Percentiles rank a stretch among this genome's conserved stretches.
phyloP scores from a whole-genome alignment of 1,140 invertebrate species.

The Leucophenga varia region DNA sequence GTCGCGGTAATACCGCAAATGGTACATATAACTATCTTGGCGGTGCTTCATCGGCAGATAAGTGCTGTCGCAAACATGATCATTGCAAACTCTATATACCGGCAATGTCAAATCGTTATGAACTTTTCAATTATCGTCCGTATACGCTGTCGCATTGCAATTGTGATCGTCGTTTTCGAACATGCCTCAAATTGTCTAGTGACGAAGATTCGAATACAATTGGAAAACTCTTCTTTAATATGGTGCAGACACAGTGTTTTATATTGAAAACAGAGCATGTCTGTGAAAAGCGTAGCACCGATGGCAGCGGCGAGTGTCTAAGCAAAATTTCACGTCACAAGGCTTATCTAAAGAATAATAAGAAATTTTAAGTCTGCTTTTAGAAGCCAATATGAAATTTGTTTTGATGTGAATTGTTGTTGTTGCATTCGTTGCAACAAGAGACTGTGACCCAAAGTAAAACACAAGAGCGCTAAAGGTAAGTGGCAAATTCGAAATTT shows the following conservation, averaged over 20 bases:
- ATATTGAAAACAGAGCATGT: constrained; percentile 75
- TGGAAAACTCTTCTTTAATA: constrained; percentile 91
- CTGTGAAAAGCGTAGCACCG: constrained; percentile 76
- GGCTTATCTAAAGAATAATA: constrained; percentile 75
- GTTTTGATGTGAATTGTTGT: too few species aligned
- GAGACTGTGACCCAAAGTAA: too few species aligned
- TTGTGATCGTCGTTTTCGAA: constrained; percentile 85
- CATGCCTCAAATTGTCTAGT: constrained; percentile 83
- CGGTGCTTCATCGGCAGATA: constrained; percentile 67
- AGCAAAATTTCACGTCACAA: constrained; percentile 69
- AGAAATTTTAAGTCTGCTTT: constrained; percentile 62
- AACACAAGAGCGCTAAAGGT: too few species aligned
- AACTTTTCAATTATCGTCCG: constrained; percentile 76
- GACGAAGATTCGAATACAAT: constrained; percentile 85
- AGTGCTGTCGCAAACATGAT: constrained; percentile 82
- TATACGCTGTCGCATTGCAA: constrained; percentile 84
- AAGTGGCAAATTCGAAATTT: too few species aligned
- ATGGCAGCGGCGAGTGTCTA: constrained; percentile 82
- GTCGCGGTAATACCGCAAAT: constrained; percentile 67
- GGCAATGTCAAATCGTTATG: constrained; percentile 68
- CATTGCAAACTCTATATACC: constrained; percentile 70
- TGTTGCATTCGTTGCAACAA: too few species aligned
- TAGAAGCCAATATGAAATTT: too few species aligned
- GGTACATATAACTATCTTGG: constrained; percentile 72
- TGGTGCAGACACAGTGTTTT: constrained; percentile 91